Conservation (phyloP, 30 jellyfish, hydroid and myxozoan species). For the Hydractinia symbiolongicarpus region DNA sequence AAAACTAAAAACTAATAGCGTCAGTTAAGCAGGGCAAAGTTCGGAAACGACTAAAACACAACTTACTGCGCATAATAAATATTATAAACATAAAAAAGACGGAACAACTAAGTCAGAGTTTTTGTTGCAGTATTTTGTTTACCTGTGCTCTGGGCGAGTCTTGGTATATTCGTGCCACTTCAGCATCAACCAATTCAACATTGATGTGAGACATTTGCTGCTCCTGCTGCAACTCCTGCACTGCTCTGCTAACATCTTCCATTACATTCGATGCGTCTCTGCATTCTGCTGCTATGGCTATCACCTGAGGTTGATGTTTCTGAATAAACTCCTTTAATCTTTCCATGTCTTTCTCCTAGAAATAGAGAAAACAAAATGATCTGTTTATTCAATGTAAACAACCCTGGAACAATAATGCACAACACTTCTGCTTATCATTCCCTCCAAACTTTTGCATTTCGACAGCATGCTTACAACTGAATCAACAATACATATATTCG, state of each 20-base stretch:
- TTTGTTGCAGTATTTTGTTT: not conserved
- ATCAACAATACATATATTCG: not conserved
- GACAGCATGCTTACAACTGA: not conserved
- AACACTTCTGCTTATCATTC: not conserved
- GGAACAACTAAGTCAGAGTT: too few relatives aligned
- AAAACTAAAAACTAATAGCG: too few relatives aligned
- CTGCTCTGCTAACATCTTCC: constrained; percentile 63
- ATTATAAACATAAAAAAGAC: too few relatives aligned
- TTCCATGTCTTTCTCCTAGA: constrained; percentile 71
- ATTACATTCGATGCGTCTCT: constrained; percentile 78
- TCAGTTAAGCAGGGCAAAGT: too few relatives aligned
- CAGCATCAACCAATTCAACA: constrained; percentile 88
- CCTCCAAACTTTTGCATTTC: not conserved
- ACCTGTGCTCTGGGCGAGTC: constrained; percentile 90
- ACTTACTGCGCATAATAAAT: too few relatives aligned
- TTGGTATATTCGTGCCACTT: constrained; percentile 75
- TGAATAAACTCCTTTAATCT: constrained; percentile 56
- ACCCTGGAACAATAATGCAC: too few relatives aligned
- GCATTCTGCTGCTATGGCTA: constrained; percentile 85
- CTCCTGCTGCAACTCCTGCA: constrained; percentile 70
- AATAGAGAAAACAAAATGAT: not conserved
- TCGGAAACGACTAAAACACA: too few relatives aligned
- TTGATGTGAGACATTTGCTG: constrained; percentile 75
- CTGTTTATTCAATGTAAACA: not conserved
- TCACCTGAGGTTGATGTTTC: constrained; percentile 84